Percentiles rank a stretch among this genome's conserved stretches.
phyloP scores from a whole-genome alignment of 2,888 invertebrate species.

The Azorinus chamasolen region DNA sequence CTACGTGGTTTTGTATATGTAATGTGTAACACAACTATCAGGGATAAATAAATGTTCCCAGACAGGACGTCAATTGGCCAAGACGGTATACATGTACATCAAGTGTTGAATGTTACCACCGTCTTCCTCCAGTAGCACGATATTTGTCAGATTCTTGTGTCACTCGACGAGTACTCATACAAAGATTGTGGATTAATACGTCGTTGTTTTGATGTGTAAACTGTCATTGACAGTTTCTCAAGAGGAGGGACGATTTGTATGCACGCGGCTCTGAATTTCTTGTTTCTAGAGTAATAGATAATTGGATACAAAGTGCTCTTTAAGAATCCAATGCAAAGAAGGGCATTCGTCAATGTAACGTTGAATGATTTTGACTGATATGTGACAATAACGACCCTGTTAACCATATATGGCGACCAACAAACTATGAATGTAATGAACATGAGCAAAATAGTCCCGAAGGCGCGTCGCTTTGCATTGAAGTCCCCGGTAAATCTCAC shows the following conservation, averaged over 20 bases:
- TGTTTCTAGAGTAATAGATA: constrained; percentile 78
- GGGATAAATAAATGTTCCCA: no score
- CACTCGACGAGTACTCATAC: constrained; percentile 45
- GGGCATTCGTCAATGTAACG: constrained; percentile 7
- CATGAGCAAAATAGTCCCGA: constrained; percentile 80
- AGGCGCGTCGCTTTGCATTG: constrained; percentile 80
- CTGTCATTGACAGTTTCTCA: no score
- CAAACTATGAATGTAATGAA: constrained; percentile 75
- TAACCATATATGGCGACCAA: constrained; percentile 76
- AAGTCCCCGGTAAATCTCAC: constrained; percentile 69
- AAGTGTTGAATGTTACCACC: no score
- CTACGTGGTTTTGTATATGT: no score
- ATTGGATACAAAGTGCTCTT: constrained; percentile 81
- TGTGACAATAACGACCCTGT: constrained; percentile 60
- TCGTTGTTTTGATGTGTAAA: background rate
- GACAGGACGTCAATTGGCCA: no score
- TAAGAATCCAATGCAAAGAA: constrained; percentile 74
- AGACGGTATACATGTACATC: no score
- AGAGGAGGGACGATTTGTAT: constrained; percentile 45
- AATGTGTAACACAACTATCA: no score
- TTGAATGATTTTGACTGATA: constrained; percentile 33
- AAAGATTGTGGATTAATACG: constrained; percentile 64
- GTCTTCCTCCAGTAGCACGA: background rate
- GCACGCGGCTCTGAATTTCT: constrained; percentile 73
- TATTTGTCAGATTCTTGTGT: constrained; percentile 20